Conservation (phyloP, 2,113 vertebrate genomes). For the Pycnonotus jocosus region DNA sequence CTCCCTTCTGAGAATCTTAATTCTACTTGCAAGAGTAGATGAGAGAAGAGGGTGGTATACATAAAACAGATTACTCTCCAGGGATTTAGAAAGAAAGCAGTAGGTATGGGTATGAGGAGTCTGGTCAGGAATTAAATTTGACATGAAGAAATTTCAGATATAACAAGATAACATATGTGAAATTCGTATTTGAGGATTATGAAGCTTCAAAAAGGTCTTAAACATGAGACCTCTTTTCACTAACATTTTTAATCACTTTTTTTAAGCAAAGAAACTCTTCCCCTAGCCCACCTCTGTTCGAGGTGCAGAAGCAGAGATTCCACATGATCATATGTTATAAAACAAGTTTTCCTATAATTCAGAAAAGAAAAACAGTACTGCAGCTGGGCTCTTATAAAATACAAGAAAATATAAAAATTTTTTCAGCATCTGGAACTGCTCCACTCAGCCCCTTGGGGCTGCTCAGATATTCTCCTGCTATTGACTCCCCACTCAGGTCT, state of each 20-base stretch:
- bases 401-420: background rate
- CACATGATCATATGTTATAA: background rate
- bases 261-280: background rate
- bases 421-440: slow-evolving; percentile 26
- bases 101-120: background rate
- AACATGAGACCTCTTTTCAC: background rate
- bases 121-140: background rate
- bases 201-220: background rate
- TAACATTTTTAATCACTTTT: background rate
- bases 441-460: background rate
- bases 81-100: background rate
- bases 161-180: fast-evolving
- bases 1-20: background rate
- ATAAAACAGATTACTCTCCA: fast-evolving
- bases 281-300: background rate
- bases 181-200: background rate
- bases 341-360: background rate
- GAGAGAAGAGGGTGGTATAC: background rate
- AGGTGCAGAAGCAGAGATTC: background rate
- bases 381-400: background rate
- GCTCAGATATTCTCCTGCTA: slow-evolving; percentile 11
- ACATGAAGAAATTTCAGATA: background rate
- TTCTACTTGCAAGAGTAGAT: background rate
- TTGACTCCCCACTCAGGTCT: background rate
- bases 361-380: background rate